phyloP scores from a whole-genome alignment of 2,888 invertebrate species.

The Brachyopa scutellaris region DNA sequence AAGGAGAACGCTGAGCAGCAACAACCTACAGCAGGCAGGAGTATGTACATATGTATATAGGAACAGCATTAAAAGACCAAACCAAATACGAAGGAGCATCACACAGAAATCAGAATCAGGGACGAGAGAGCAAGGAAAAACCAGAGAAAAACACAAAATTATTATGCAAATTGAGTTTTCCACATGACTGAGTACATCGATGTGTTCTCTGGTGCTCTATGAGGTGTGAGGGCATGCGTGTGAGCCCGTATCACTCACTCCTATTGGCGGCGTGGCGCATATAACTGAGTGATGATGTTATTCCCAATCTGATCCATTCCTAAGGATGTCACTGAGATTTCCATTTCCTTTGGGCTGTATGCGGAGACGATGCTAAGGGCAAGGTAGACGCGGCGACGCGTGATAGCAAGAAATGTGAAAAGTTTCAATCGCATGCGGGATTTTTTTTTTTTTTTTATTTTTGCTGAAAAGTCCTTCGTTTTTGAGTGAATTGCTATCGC shows the following conservation, averaged over 20 bases:
- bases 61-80: conserved; percentile 59
- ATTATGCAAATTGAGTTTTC: conserved; percentile 81
- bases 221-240: conserved; percentile 31
- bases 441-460: neutral
- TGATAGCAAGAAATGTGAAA: conserved; percentile 15
- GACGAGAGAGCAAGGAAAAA: conserved; percentile 30
- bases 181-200: conserved; percentile 77
- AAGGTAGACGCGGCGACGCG: neutral
- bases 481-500: conserved; percentile 10
- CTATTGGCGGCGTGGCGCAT: conserved; percentile 19
- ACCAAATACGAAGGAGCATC: conserved; percentile 54
- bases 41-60: neutral
- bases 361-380: neutral
- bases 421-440: conserved; percentile 30
- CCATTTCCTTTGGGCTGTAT: conserved; percentile 47
- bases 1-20: too few relatives aligned
- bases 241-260: conserved; percentile 42
- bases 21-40: neutral
- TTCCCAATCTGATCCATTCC: conserved; percentile 67
- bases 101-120: conserved; percentile 49
- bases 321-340: conserved; percentile 69
- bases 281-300: conserved; percentile 70
- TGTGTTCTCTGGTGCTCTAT: conserved; percentile 21
- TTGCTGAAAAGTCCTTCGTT: neutral
- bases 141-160: conserved; percentile 75